Percentiles rank a stretch among this genome's conserved stretches.
Evolutionary conservation across 2,888 invertebrate genomes (phyloP).

Genomic region (Dilophus febrilis): DNA sequence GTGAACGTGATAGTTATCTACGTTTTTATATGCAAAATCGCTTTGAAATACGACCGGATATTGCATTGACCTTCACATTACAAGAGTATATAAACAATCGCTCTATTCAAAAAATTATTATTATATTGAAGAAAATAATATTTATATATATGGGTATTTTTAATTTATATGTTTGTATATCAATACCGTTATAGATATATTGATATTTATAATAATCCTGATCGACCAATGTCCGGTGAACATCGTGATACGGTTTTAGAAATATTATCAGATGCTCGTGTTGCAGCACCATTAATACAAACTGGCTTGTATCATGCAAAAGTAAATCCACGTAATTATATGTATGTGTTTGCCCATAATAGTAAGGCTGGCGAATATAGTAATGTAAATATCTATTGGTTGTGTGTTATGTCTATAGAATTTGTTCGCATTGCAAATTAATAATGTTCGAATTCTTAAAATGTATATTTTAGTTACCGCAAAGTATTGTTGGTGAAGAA

Average conservation of each 20-base stretch:
- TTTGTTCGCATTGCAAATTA: no score
- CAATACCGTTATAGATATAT: slow-evolving; percentile 32
- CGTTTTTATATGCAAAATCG: slow-evolving; percentile 60
- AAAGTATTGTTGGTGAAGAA: slow-evolving; percentile 72
- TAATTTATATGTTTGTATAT: not conserved
- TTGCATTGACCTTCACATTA: slow-evolving; percentile 43
- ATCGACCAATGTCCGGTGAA: slow-evolving; percentile 36
- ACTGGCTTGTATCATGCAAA: slow-evolving; percentile 60
- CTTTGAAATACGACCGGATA: slow-evolving; percentile 57
- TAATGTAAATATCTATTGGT: slow-evolving; percentile 38
- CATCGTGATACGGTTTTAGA: slow-evolving; percentile 69
- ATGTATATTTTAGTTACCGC: slow-evolving; percentile 39
- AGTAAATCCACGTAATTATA: slow-evolving; percentile 60
- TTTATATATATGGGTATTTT: slow-evolving; percentile 3
- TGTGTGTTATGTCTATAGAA: no score
- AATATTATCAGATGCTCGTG: slow-evolving; percentile 75
- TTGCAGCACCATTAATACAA: slow-evolving; percentile 63
- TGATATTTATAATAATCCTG: slow-evolving; percentile 38
- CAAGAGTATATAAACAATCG: slow-evolving; percentile 36
- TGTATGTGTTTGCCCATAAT: slow-evolving; percentile 78
- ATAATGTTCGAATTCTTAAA: not conserved
- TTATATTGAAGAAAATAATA: not conserved
- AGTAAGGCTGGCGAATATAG: slow-evolving; percentile 62
- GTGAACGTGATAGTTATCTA: slow-evolving; percentile 58
- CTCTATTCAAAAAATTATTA: not conserved